Evolutionary conservation across 2,888 invertebrate species (phyloP), one percentile per base, ranked within the genome.

Genomic region (Watsonalla cultraria): DNA sequence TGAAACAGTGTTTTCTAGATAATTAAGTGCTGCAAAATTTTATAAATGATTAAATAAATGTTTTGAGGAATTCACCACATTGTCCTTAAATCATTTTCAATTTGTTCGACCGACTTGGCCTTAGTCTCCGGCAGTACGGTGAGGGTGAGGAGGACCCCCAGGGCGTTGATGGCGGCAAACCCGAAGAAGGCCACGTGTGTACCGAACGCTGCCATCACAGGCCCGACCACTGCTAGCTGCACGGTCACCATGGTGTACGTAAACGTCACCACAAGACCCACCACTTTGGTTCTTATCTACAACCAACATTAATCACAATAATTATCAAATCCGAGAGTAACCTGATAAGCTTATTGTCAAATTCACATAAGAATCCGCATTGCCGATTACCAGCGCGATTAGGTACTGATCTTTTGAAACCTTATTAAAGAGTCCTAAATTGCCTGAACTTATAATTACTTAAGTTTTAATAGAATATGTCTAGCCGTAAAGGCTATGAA

Each of bases 101-200:
- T 88, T 52, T 81, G 62, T 13, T 84, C 80, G 0, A 86, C 71
- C 33, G 68, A 68, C 58, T 80, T 84, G 0, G 84, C 86, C 51
- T 80, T 88, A 0, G 90, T 91, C 64, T 91, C 91, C 0, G 89
- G 90, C 2, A 91, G 59, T 5, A 73, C 59, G 4, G 80, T 39
- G 1, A 82, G 42, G 5, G 73, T 70, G 13, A 82, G 66, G 6
- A 79, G 37, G 2, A 75, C 65, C 0, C 86, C 82, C 0, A 72
- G 6, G 2, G 81, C 39, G 57, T 87, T 86, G 8, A 82, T 62
- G 0, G 56, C 61, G 1, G 79, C 73, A 58, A 81, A 90, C 14
- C 78, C 58, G 61, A 74, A 79, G 68, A 85, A 90, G 0, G 77
- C 72, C 0, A 74, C 72, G 49, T 85, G 69, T 1, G 66, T 70